Base-by-base conservation (phyloP, 2,797 vertebrate species). In the Spinus olivaceus region DNA sequence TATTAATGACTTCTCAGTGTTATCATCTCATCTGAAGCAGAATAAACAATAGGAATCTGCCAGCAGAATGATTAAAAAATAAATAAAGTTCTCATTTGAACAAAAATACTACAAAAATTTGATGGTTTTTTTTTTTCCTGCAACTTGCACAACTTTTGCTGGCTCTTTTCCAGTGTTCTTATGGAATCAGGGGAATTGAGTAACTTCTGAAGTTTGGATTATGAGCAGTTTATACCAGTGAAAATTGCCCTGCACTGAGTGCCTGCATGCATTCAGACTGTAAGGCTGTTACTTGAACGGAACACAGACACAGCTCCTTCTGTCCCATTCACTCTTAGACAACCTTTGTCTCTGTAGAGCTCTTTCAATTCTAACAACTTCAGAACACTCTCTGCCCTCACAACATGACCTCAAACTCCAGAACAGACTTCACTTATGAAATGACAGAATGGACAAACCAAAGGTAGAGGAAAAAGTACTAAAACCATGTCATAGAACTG, bases 241-340 rank as follows among this genome's bases (percentile, higher is more conserved):
- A 37, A 64, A 77, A 51, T 30, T 49, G 44, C 53, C 20, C 37
- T 81, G 53, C 39, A 32, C 22, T 25, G 35, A 25, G 28, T 24
- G 46, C 10, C 32, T 19, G 10, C 24, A 57, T 16, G n/a, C 39
- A 42, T 12, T 56, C 20, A 30, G 22, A 69, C 12, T 14, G 6
- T 12, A 53, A 64, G 17, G 30, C n/a, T 70, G 4, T 37, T 33
- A 59, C 21, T 51, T 30, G 16, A 88, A 59, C 4, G 7, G 33
- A 63, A 77, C 76, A 70, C n/a, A 53, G n/a, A 65, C 14, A 79
- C 12, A 66, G 28, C 3, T 85, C 46, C 19, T 23, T 81, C 54
- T n/a, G 35, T 4, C 20, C 32, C 25, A 11, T 19, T 50, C 0
- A 1, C 14, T 73, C 47, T 51, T 3, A 2, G 12, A 47, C 16